These are phyloP conservation scores for Pogoniulus pusillus DNA, from an alignment of 2,797 vertebrate species.

Conservation along the genomic window DNA sequence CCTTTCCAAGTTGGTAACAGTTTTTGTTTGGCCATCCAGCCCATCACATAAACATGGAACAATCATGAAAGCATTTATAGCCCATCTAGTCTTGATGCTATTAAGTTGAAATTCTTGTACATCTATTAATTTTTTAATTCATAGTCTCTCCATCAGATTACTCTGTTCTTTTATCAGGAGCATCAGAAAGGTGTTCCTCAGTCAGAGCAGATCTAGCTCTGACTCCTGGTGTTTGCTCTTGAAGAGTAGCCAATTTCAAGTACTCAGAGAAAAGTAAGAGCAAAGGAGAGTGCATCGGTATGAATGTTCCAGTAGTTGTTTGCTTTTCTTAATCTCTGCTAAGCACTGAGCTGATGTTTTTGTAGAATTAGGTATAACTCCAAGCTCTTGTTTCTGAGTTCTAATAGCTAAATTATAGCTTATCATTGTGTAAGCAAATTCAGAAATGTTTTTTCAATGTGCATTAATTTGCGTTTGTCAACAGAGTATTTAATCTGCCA, in stretches of 20 bases:
- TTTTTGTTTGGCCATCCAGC: constrained; percentile 19
- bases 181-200: neutral
- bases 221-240: rapidly evolving
- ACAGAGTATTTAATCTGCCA: constrained; percentile 2
- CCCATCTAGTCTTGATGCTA: neutral
- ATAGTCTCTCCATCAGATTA: neutral
- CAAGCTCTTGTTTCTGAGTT: constrained; percentile 12
- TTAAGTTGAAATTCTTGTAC: neutral
- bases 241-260: neutral
- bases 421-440: constrained; percentile 23
- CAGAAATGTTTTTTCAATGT: neutral
- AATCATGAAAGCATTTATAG: neutral
- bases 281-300: neutral
- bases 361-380: neutral
- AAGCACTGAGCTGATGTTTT: neutral
- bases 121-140: neutral
- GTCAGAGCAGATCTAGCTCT: neutral
- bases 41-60: neutral
- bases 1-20: neutral
- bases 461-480: constrained; percentile 36
- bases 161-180: neutral
- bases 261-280: neutral
- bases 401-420: constrained; percentile 51
- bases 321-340: constrained; percentile 18
- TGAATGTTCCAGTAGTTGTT: neutral